Evolutionary conservation across 2,888 invertebrate species (phyloP).

Genomic region (Eilema sororculum): DNA sequence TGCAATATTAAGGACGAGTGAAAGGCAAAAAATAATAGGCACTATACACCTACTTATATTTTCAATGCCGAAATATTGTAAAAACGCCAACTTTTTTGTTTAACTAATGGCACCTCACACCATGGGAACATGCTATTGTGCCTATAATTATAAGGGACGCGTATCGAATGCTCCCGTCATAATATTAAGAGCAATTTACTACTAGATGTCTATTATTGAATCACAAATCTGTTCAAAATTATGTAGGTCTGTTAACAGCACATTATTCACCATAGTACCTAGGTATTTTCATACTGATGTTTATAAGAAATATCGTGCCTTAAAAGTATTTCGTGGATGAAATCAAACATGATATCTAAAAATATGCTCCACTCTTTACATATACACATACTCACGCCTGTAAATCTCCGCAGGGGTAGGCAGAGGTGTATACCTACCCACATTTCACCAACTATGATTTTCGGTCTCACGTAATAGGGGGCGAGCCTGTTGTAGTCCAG

Average conservation of each 20-base stretch:
- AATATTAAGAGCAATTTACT: constrained; percentile 62
- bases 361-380: too few species aligned
- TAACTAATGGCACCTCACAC: constrained; percentile 1
- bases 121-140: constrained; percentile 43
- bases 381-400: too few species aligned
- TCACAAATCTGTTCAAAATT: constrained; percentile 13
- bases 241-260: not conserved
- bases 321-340: too few species aligned
- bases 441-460: too few species aligned
- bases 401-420: too few species aligned
- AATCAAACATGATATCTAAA: too few species aligned
- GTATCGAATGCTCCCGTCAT: constrained; percentile 72
- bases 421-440: too few species aligned
- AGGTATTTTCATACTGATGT: too few species aligned
- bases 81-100: constrained; percentile 3
- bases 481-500: too few species aligned
- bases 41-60: not conserved
- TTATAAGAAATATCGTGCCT: too few species aligned
- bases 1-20: not conserved
- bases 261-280: not conserved
- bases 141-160: constrained; percentile 74
- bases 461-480: too few species aligned
- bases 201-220: constrained; percentile 11
- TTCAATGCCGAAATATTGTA: not conserved
- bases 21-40: constrained; percentile 1